Conservation (phyloP, 2,113 vertebrate genomes). For the Xyliphius kryptos region DNA sequence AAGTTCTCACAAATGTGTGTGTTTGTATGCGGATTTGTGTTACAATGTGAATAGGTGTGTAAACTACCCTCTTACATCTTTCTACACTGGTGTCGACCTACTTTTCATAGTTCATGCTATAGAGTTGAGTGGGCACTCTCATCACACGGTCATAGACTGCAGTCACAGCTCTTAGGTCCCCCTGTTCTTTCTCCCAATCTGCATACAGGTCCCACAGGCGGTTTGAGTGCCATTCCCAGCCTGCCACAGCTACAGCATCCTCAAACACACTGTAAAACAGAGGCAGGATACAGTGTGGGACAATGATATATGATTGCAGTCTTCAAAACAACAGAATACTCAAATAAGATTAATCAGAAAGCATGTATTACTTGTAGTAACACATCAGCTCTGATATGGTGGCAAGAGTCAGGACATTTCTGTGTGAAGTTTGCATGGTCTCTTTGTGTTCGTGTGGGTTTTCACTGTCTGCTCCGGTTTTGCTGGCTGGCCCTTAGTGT, state of each 20-base stretch:
- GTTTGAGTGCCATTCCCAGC: constrained; percentile 79
- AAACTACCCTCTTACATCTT: constrained; percentile 17
- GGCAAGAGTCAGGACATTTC: no score
- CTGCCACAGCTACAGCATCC: constrained; percentile 63
- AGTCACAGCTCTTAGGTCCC: constrained; percentile 58
- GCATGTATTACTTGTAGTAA: no score
- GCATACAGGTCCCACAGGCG: constrained; percentile 76
- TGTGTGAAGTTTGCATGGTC: no score
- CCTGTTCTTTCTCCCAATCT: constrained; percentile 76
- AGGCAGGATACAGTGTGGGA: no score
- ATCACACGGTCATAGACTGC: constrained; percentile 67
- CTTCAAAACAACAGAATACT: no score
- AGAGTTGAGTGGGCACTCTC: constrained; percentile 72
- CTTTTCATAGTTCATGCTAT: constrained; percentile 76
- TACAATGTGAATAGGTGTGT: constrained; percentile 30
- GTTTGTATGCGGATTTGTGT: constrained; percentile 31
- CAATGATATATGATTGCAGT: no score
- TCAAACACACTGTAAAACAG: constrained; percentile 67
- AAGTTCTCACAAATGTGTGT: constrained; percentile 41
- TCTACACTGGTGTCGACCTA: constrained; percentile 38
- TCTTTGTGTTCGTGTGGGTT: no score
- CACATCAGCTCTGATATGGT: no score
- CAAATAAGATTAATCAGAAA: no score
- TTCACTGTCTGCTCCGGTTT: no score
- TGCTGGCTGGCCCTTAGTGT: no score